Conservation (phyloP, 2,113 vertebrate genomes). For the Nestor notabilis region DNA sequence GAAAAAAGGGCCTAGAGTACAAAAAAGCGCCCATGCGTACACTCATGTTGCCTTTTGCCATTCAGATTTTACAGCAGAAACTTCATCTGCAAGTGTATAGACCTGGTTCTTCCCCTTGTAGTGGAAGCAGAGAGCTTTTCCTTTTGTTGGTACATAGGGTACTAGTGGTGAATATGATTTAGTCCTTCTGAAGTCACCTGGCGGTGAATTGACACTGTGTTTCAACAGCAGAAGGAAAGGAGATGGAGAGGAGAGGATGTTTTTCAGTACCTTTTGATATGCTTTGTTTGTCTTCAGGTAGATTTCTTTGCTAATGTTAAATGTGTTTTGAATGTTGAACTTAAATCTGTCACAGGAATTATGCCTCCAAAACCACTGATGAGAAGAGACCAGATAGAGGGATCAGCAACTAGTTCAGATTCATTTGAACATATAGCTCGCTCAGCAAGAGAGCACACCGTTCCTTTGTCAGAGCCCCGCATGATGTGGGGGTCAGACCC, state of each 20-base stretch:
- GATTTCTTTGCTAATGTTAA: not conserved
- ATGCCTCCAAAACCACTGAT: slow-evolving; percentile 93
- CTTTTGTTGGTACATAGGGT: not conserved
- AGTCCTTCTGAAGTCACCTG: not conserved
- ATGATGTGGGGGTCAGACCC: slow-evolving; percentile 94
- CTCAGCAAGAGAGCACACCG: slow-evolving; percentile 85
- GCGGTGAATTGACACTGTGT: not conserved
- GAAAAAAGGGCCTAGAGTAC: not conserved
- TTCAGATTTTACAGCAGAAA: not conserved
- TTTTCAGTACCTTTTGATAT: not conserved
- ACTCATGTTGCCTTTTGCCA: not conserved
- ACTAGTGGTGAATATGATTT: not conserved
- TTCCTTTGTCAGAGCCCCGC: slow-evolving; percentile 86
- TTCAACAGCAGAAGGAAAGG: rapidly evolving
- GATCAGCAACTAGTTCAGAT: slow-evolving; percentile 85
- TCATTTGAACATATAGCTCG: slow-evolving; percentile 92
- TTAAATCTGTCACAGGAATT: slow-evolving; percentile 80
- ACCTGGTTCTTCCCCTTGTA: not conserved
- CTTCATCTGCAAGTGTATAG: not conserved
- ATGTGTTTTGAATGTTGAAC: not conserved
- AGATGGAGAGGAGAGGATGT: rapidly evolving
- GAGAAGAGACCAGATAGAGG: slow-evolving; percentile 92
- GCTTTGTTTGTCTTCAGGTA: not conserved
- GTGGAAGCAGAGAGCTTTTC: not conserved
- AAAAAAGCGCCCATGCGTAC: not conserved